Percentiles rank a stretch among this genome's conserved stretches.
phyloP scores from a whole-genome alignment of 2,797 vertebrate genomes.

The Loris lydekkerianus region DNA sequence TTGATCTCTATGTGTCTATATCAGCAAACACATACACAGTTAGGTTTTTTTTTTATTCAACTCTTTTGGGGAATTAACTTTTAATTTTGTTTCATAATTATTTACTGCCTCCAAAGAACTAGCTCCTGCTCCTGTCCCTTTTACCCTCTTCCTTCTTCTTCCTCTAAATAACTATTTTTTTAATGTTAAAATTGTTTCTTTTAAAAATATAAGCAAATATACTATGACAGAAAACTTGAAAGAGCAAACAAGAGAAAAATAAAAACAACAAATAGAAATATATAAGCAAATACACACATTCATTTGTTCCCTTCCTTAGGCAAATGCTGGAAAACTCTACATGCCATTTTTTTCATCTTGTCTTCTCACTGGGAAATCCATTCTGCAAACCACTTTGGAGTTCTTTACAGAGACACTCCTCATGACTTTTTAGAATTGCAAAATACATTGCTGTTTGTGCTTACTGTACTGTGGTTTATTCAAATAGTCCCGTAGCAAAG shows the following conservation, averaged over 20 bases:
- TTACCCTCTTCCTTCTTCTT: background rate
- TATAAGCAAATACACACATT: background rate
- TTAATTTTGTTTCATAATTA: background rate
- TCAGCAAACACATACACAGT: background rate
- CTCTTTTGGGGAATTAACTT: background rate
- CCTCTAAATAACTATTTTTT: background rate
- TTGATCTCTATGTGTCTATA: background rate
- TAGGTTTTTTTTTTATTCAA: background rate
- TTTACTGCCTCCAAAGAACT: background rate
- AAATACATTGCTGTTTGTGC: background rate
- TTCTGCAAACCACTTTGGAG: background rate
- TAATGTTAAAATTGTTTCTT: background rate
- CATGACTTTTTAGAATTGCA: background rate
- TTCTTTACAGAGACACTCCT: background rate
- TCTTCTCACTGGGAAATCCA: background rate
- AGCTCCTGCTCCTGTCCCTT: background rate
- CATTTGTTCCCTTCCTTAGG: background rate
- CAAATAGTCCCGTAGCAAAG: background rate
- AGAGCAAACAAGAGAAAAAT: no score
- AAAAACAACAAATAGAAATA: background rate
- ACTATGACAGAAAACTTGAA: no score
- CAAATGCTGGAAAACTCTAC: background rate
- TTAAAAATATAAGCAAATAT: background rate
- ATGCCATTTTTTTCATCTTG: background rate
- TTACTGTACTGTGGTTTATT: background rate